Base-by-base conservation (phyloP, 1,140 invertebrate genomes). In the Drepana arcuata region DNA sequence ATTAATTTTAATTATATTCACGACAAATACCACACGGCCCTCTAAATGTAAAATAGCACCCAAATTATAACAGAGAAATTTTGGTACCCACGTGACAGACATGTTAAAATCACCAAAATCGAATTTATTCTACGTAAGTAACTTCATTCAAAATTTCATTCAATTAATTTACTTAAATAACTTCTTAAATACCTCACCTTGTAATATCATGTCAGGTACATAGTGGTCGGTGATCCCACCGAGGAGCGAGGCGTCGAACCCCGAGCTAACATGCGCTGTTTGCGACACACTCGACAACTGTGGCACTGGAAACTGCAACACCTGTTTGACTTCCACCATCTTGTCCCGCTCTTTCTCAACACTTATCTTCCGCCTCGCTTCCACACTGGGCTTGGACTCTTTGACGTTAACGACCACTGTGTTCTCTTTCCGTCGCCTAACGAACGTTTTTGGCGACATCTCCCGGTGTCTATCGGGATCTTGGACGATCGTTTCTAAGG, bases 191-290 rank as follows among this genome's bases (percentile, higher is more conserved):
- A 28, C 14, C 42, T 61, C 23, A 81, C 73, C 73, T 77, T 81
- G 73, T 69, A 81, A 70, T 56, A 78, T 56, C 68, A 81, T 89
- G 78, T 93, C 90, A 48, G 92, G 88, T 49, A 92, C 86, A 70
- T 93, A 94, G 63, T 90, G 88, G 67, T 91, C 88, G 30, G 86
- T 86, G 34, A 89, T 80, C 34, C 87, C 88, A 2, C 89, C 87
- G 24, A 93, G 70, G 18, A 92, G 61, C 13, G 90, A 71, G 5
- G 47, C 51, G 14, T 79, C 60, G 45, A 61, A 78, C 0, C 74
- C 72, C 1, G 65, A 50, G 6, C n/a, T n/a, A n/a, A n/a, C n/a
- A n/a, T n/a, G n/a, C 46, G 31, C 30, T 26, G 24, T 26, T 4
- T 7, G 33, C 21, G 15, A 28, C 30, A 62, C 44, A 37, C 15